Base-by-base conservation (phyloP, 2,888 invertebrate genomes). In the Acrobeloides nanus region DNA sequence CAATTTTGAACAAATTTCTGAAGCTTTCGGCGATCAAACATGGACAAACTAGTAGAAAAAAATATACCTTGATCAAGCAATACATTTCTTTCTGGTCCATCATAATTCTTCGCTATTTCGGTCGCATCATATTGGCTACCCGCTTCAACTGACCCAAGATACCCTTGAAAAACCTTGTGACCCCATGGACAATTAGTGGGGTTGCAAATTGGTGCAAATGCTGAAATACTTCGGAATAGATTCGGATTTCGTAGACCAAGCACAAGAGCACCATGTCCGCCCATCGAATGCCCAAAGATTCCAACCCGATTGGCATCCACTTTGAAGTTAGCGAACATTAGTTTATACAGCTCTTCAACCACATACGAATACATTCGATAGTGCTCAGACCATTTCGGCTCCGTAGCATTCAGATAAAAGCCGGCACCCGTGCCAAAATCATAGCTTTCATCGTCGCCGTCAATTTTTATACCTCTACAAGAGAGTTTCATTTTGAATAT, bases 351-450 rank as follows among this genome's bases (percentile, higher is more conserved):
- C 38, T 69, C 72, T 37, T 68, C 53, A n/a, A 57, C 87, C n/a
- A 97, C 78, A 68, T 97, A 97, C 54, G 85, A 85, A 69, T 83
- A 92, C 97, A 99, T 99, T 66, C 83, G 81, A 74, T 93, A 97
- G 78, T 95, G 82, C 25, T 81, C 83, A 27, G 84, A 83, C 93
- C 93, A 97, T 17, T 89, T 89, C n/a, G 84, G 84, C 63, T 84
- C 80, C 0, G 84, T 83, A 4, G 95, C 90, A 78, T 97, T 86
- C 1, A 97, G 79, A 75, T 97, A 97, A 76, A 92, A 93, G 0
- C 59, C 64, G 17, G 59, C 59, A n/a, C 60, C 56, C 17, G 84
- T 84, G 24, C 97, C 97, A 77, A 97, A 89, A 76, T 93, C 92
- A 82, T 86, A 92, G 17, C 82, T 80, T 27, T 89, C 89, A 72